These are phyloP conservation scores for Geococcyx californianus DNA, from an alignment of 2,113 vertebrate species.

Conservation along the genomic window DNA sequence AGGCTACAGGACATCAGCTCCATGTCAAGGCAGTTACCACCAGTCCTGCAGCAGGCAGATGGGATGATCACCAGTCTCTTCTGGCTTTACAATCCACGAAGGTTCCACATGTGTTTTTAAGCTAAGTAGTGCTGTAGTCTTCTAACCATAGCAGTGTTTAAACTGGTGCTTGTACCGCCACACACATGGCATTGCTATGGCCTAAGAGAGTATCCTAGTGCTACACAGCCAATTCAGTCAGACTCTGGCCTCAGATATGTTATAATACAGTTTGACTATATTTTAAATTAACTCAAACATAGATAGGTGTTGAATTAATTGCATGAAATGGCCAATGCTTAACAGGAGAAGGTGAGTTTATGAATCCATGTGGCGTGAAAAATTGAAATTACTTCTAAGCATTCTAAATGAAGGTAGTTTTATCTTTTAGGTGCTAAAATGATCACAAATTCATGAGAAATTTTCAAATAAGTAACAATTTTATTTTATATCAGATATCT, in stretches of 20 bases:
- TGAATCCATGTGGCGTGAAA: not conserved
- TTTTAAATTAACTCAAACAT: not conserved
- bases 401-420: not conserved
- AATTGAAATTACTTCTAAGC: not conserved
- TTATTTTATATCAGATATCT: not conserved
- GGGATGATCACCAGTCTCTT: not conserved
- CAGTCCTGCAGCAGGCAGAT: not conserved
- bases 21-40: not conserved
- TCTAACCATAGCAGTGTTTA: not conserved
- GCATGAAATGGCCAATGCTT: not conserved
- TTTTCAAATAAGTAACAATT: not conserved
- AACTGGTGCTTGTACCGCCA: not conserved
- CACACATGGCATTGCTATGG: not conserved
- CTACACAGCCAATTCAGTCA: not conserved
- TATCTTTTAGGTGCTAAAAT: not conserved
- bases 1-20: not conserved
- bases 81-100: not conserved
- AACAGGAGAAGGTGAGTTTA: not conserved
- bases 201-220: not conserved
- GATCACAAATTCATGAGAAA: rapidly evolving
- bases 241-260: not conserved
- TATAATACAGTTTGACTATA: not conserved
- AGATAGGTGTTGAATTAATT: not conserved
- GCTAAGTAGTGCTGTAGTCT: not conserved
- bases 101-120: not conserved